A percentile compares a stretch with the other conserved stretches of the same genome.
Evolutionary conservation across 1,140 invertebrate species (phyloP).

Genomic region (Drosophila trapezifrons): DNA sequence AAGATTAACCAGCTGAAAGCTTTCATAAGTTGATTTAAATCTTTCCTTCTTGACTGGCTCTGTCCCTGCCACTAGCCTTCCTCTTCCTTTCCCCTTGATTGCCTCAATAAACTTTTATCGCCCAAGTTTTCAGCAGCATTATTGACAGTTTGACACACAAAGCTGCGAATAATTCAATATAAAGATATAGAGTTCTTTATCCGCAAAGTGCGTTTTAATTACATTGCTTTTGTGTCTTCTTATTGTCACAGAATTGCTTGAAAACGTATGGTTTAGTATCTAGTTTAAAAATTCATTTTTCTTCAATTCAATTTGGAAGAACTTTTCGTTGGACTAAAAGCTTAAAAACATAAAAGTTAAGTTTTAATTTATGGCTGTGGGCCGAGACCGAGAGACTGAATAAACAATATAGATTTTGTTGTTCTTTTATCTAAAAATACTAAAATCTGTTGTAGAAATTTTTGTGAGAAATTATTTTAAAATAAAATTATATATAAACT

Average conservation of each 20-base stretch:
- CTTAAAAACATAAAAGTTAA: neutral
- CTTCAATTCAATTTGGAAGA: neutral
- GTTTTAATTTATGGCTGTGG: too few relatives aligned
- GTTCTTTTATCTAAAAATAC: neutral
- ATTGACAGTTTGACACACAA: neutral
- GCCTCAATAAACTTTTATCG: slow-evolving; percentile 22
- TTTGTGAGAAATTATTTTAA: too few relatives aligned
- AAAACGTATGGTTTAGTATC: too few relatives aligned
- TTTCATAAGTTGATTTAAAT: slow-evolving; percentile 76
- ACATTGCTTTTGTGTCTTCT: neutral
- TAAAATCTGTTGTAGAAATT: neutral
- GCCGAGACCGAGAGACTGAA: too few relatives aligned
- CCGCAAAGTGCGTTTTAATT: neutral
- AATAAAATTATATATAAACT: too few relatives aligned
- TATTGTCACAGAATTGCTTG: neutral
- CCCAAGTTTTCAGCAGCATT: slow-evolving; percentile 1
- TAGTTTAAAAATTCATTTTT: too few relatives aligned
- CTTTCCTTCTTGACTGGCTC: slow-evolving; percentile 42
- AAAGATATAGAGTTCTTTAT: neutral
- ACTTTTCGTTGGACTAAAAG: neutral
- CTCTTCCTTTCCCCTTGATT: slow-evolving; percentile 16
- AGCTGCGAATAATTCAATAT: neutral
- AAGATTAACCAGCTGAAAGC: slow-evolving; percentile 56
- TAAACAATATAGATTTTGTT: neutral
- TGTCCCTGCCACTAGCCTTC: neutral